Conservation (phyloP, 2,797 vertebrate species). For the Prionace glauca region DNA sequence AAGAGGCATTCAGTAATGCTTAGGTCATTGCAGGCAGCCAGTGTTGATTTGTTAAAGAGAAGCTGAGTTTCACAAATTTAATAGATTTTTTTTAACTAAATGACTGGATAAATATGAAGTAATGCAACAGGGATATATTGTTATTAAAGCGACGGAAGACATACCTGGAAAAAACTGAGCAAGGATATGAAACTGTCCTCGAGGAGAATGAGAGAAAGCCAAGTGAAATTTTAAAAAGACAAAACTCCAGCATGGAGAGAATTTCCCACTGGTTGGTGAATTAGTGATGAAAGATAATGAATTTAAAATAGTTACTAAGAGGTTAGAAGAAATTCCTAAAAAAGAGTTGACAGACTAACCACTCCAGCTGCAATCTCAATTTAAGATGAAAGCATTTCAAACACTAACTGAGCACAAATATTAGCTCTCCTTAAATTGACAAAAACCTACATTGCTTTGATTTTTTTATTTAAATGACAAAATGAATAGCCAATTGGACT, state of each 20-base stretch:
- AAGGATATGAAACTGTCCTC: not conserved
- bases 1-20: not conserved
- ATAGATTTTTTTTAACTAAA: not conserved
- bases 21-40: not conserved
- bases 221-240: not conserved
- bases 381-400: not conserved
- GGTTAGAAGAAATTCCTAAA: not conserved
- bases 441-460: not conserved
- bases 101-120: not conserved
- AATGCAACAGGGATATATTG: not conserved
- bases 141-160: not conserved
- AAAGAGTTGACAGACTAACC: not conserved
- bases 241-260: not conserved
- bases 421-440: not conserved
- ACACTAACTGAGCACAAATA: not conserved
- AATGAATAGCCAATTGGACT: not conserved
- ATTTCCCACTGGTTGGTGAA: not conserved
- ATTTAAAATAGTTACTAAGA: constrained; percentile 1
- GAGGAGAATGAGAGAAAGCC: not conserved
- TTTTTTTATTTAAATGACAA: not conserved
- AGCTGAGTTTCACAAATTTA: not conserved
- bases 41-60: not conserved
- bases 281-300: not conserved
- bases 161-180: not conserved
- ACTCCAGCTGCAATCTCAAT: not conserved